Conservation (phyloP, 2,797 vertebrate genomes). For the Danio aesculapii region DNA sequence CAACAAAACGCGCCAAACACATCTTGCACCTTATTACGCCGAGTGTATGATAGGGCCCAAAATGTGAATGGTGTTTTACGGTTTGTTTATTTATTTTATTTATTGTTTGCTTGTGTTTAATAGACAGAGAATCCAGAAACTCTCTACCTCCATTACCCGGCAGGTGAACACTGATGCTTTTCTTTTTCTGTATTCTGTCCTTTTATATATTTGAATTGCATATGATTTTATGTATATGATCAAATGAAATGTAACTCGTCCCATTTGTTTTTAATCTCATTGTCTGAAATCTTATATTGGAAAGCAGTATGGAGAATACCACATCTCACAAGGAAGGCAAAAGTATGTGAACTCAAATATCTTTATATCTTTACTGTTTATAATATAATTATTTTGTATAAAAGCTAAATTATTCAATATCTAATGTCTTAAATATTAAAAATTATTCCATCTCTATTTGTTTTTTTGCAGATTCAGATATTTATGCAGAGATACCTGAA, state of each 20-base stretch:
- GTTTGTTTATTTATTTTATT: too few relatives aligned
- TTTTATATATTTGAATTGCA: not conserved
- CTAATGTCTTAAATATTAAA: conserved; percentile 34
- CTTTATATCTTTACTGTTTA: not conserved
- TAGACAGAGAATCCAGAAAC: conserved; percentile 69
- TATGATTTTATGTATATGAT: not conserved
- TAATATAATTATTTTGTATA: not conserved
- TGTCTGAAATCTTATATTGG: conserved; percentile 12
- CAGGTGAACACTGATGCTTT: conserved; percentile 65
- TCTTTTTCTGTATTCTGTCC: not conserved
- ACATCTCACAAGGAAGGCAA: conserved; percentile 11
- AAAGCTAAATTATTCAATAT: not conserved
- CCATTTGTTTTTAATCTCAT: not conserved
- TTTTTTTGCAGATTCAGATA: conserved; percentile 82
- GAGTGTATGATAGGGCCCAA: too few relatives aligned
- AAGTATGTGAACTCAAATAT: conserved; percentile 47
- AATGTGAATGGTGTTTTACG: too few relatives aligned
- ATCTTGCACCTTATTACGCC: too few relatives aligned
- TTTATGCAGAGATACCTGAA: conserved; percentile 91
- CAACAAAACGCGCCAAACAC: too few relatives aligned
- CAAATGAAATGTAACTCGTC: not conserved
- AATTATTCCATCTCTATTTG: not conserved
- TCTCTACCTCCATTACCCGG: conserved; percentile 78
- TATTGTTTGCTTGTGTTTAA: conserved; percentile 43
- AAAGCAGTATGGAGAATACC: conserved; percentile 3